Evolutionary conservation across 2,888 invertebrate species (phyloP).

Genomic region (Chloroclystis v-ata): DNA sequence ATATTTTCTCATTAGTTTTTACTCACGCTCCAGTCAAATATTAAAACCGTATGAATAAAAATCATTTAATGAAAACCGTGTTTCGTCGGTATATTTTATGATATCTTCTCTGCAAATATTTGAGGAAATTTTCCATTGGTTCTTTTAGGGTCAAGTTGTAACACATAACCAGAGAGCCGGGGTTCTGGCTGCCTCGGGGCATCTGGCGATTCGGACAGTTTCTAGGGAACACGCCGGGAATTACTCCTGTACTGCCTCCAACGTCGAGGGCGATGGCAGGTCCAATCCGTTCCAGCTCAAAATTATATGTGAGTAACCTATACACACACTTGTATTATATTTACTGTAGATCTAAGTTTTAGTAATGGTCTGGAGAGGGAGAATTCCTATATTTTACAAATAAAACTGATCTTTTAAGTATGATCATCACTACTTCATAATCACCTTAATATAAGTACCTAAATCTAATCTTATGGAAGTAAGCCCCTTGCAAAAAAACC

Average conservation of each 20-base stretch:
- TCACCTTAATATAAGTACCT: no score
- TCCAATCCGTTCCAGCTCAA: conserved; percentile 88
- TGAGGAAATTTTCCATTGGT: neutral
- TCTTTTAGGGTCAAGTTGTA: conserved; percentile 86
- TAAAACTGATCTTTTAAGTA: no score
- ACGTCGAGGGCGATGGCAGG: conserved; percentile 93
- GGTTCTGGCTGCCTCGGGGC: conserved; percentile 90
- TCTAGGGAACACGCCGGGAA: conserved; percentile 89
- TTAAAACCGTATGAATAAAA: neutral
- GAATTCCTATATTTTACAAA: no score
- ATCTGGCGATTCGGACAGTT: conserved; percentile 88
- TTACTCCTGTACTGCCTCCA: conserved; percentile 93
- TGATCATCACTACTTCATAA: no score
- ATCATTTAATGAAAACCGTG: neutral
- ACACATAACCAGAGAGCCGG: conserved; percentile 91
- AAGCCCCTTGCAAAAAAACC: no score
- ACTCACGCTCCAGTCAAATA: neutral
- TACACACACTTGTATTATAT: no score
- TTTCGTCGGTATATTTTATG: neutral
- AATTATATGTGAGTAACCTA: conserved; percentile 96
- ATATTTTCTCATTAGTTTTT: neutral
- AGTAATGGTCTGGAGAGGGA: no score
- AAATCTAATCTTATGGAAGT: no score
- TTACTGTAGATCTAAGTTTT: no score
- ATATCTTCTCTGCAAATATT: neutral